These are phyloP conservation scores for Orientallactaga sibirica DNA, from an alignment of 2,797 vertebrate species.

Conservation along the genomic window DNA sequence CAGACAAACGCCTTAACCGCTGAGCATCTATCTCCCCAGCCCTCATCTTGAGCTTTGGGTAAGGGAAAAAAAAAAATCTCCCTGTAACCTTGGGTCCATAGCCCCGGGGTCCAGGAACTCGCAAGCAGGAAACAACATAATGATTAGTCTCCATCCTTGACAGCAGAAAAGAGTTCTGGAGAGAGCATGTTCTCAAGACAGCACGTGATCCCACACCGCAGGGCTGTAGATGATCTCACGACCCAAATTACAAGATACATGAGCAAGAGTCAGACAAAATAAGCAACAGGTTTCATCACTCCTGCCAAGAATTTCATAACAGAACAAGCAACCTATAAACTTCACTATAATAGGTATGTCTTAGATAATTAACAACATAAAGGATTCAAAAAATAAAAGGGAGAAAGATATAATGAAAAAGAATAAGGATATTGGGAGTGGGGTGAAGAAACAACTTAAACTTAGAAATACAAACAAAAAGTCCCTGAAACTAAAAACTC, in stretches of 20 bases:
- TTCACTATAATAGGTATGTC: background rate
- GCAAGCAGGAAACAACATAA: background rate
- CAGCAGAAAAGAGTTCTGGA: background rate
- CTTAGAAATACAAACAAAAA: slow-evolving; percentile 33
- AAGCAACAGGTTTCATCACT: background rate
- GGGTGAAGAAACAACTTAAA: background rate
- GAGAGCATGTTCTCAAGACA: background rate
- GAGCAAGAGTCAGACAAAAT: slow-evolving; percentile 1
- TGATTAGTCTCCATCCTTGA: background rate
- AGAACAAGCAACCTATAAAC: background rate
- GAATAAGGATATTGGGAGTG: background rate
- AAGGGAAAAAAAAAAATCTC: no score
- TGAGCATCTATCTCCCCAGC: no score
- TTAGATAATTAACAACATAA: background rate
- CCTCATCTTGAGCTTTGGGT: background rate
- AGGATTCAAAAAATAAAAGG: background rate
- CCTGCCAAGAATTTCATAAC: background rate
- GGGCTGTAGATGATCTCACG: background rate
- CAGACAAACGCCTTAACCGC: no score
- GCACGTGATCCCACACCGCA: background rate
- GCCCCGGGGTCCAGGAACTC: background rate
- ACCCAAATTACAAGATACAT: background rate
- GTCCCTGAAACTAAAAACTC: background rate
- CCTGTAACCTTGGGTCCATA: background rate
- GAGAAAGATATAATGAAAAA: background rate